Base-by-base conservation (phyloP, 2,888 invertebrate genomes). In the Cacoxenus indagator region DNA sequence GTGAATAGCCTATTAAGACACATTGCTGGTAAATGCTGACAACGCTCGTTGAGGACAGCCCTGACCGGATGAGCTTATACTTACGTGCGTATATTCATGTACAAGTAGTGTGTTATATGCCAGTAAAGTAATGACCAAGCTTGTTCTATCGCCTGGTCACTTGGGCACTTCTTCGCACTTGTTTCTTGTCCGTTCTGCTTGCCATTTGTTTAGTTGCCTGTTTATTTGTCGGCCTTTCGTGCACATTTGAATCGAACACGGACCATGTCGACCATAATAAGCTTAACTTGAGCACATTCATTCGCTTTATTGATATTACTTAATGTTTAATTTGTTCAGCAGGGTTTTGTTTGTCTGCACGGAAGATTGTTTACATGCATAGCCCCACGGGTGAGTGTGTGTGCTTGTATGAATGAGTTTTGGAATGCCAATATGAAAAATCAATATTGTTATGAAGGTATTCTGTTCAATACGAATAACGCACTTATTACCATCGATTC, bases 1-100 rank as follows among this genome's bases (percentile, higher is more conserved):
- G 83, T 81, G 81, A 80, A 80, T 83, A 73, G 73, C 64, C 76
- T 74, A 80, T 81, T 78, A 76, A 72, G 76, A 55, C 67, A 69
- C 70, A 72, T 48, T 61, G 26, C 55, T 26, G 24, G 55, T n/a
- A n/a, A n/a, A n/a, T n/a, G n/a, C n/a, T n/a, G n/a, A n/a, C n/a
- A n/a, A n/a, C n/a, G n/a, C n/a, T n/a, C n/a, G n/a, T n/a, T n/a
- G n/a, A n/a, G n/a, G n/a, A n/a, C 37, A 37, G 2, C 37, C 14
- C 37, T 11, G 5, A 37, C 8, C 14, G 2, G 14, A 14, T 31
- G 31, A 6, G 31, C 9, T 4, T 31, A 9, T 48, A 17, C 11
- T n/a, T 19, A 3, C 22, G 24, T 51, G 9, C 9, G 22, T 51
- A 9, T 22, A 3, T 22, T 19, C 22, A 51, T 51, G 51, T 51